These are phyloP conservation scores for Tupaia chinensis DNA, from an alignment of 2,113 vertebrate species.

Conservation along the genomic window DNA sequence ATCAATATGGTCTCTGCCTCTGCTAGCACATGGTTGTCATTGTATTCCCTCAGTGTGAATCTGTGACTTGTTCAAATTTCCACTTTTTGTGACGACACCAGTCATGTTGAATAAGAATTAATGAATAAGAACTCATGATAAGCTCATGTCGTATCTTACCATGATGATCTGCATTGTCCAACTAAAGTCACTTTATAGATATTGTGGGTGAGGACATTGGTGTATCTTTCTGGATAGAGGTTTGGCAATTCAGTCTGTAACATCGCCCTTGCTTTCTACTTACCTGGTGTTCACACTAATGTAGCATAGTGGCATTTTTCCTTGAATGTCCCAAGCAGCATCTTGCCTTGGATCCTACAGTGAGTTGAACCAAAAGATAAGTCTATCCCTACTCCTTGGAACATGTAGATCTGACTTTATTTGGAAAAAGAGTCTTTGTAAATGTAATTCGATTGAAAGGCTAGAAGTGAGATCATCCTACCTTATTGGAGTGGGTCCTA, in stretches of 20 bases:
- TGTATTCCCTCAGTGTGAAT: no score
- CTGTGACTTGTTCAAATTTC: no score
- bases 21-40: neutral
- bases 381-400: neutral
- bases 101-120: no score
- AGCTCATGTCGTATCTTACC: no score
- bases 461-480: neutral
- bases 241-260: neutral
- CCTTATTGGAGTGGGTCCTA: neutral
- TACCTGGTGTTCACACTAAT: neutral
- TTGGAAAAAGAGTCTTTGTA: neutral
- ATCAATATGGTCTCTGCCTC: neutral
- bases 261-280: neutral
- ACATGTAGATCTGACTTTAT: neutral
- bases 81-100: no score
- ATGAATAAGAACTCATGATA: no score
- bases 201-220: neutral
- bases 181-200: neutral
- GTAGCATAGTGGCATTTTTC: neutral
- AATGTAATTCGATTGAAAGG: neutral
- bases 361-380: accelerated
- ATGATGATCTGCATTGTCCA: no score
- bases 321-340: neutral
- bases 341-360: neutral
- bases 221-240: neutral